A percentile compares a stretch with the other conserved stretches of the same genome.
These are phyloP conservation scores for Scaptomyza caliginosa DNA, from an alignment of 2,888 invertebrate species.

Conservation along the genomic window DNA sequence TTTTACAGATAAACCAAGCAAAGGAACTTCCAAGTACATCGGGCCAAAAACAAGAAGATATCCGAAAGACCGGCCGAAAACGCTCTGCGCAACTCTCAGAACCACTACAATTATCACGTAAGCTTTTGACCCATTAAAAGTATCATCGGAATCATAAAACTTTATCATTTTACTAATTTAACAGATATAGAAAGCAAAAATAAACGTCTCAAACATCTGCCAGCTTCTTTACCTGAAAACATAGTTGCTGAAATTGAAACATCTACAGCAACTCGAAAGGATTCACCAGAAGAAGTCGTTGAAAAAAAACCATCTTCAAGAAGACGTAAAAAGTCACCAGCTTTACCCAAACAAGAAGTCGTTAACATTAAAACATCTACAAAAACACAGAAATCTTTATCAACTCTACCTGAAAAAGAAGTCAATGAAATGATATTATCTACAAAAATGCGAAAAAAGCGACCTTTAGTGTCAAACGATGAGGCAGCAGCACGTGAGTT, in stretches of 20 bases:
- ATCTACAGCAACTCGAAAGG: neutral
- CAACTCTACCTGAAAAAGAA: neutral
- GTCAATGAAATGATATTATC: neutral
- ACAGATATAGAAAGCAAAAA: constrained; percentile 7
- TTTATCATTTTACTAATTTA: no score
- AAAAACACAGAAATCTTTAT: neutral
- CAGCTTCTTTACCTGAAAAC: neutral
- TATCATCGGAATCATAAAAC: neutral
- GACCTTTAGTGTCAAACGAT: neutral
- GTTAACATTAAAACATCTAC: neutral
- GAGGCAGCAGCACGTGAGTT: constrained; percentile 15
- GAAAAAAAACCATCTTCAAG: neutral
- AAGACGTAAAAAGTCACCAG: neutral
- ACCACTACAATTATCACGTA: constrained; percentile 7
- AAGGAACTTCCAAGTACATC: neutral
- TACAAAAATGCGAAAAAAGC: constrained; percentile 1
- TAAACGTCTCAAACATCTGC: neutral
- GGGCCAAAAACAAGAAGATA: neutral
- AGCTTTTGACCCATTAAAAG: neutral
- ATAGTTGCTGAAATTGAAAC: neutral
- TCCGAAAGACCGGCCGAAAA: neutral
- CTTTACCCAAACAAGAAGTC: neutral
- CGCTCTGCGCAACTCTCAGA: neutral
- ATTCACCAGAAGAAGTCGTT: neutral
- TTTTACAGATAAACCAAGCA: neutral